A percentile compares a stretch with the other conserved stretches of the same genome.
These are phyloP conservation scores for Monodelphis domestica DNA, from an alignment of 2,797 vertebrate genomes.

Conservation along the genomic window DNA sequence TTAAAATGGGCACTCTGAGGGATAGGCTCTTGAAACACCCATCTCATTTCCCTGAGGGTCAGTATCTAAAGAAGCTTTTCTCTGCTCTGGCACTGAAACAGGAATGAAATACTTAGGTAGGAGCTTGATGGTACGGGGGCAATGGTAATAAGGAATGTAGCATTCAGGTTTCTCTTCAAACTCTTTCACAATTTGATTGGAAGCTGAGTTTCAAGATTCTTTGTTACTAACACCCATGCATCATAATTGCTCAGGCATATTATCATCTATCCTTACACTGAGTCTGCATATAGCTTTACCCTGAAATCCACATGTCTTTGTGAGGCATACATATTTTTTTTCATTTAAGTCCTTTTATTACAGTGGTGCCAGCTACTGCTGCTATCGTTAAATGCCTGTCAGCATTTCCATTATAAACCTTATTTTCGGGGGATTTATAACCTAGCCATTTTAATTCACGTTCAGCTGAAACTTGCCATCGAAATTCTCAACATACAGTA, in stretches of 20 bases:
- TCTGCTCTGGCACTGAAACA: conserved; percentile 41
- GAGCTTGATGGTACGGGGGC: conserved; percentile 39
- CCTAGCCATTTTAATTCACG: conserved; percentile 78
- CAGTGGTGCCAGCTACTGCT: conserved; percentile 74
- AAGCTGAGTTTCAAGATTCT: conserved; percentile 77
- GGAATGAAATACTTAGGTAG: conserved; percentile 61
- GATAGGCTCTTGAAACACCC: conserved; percentile 46
- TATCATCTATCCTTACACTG: conserved; percentile 75
- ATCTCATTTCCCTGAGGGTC: conserved; percentile 51
- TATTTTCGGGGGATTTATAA: conserved; percentile 83
- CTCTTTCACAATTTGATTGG: conserved; percentile 66
- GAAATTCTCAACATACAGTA: conserved; percentile 76
- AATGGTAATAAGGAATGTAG: conserved; percentile 54
- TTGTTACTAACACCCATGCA: conserved; percentile 70
- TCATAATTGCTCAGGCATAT: conserved; percentile 75
- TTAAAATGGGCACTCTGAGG: conserved; percentile 28
- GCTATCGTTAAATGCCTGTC: conserved; percentile 80
- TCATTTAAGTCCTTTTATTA: conserved; percentile 82
- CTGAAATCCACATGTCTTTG: conserved; percentile 80
- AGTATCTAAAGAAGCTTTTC: conserved; percentile 64
- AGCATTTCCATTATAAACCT: conserved; percentile 83
- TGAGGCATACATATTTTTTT: conserved; percentile 74
- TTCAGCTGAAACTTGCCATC: conserved; percentile 74
- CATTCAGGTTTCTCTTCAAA: conserved; percentile 64
- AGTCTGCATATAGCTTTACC: conserved; percentile 72